These are phyloP conservation scores for Napeogenes sylphis DNA, from an alignment of 2,888 invertebrate species.

Conservation along the genomic window DNA sequence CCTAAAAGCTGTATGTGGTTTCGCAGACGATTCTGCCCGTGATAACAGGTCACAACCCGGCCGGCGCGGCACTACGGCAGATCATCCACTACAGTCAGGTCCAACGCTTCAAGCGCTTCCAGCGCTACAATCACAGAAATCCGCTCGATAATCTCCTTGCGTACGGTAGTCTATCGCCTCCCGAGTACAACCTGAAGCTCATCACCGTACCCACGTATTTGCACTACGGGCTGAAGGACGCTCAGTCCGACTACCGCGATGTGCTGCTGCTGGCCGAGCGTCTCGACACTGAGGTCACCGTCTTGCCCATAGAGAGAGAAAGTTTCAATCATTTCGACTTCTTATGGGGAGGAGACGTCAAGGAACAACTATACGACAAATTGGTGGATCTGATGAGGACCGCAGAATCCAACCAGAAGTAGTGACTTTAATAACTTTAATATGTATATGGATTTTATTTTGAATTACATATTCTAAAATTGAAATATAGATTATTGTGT, in stretches of 20 bases:
- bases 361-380: conserved; percentile 73
- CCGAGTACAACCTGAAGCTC: conserved; percentile 72
- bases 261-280: conserved; percentile 64
- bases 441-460: too few species aligned
- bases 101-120: conserved; percentile 65
- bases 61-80: conserved; percentile 82
- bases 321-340: conserved; percentile 83
- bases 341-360: conserved; percentile 79
- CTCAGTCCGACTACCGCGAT: conserved; percentile 72
- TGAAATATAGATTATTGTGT: too few species aligned
- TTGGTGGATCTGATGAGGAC: conserved; percentile 65
- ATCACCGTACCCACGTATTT: conserved; percentile 77
- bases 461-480: too few species aligned
- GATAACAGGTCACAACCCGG: conserved; percentile 80
- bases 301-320: conserved; percentile 72
- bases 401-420: too few species aligned
- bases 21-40: conserved; percentile 81
- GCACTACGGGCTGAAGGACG: conserved; percentile 79
- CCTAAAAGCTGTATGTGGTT: too few species aligned
- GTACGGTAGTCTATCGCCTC: conserved; percentile 75
- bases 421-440: too few species aligned
- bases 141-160: conserved; percentile 56
- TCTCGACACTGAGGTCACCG: conserved; percentile 68
- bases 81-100: conserved; percentile 83
- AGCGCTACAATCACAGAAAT: conserved; percentile 40